Evolutionary conservation across 2,113 vertebrate species (phyloP).

Genomic region (Trichomycterus rosablanca): DNA sequence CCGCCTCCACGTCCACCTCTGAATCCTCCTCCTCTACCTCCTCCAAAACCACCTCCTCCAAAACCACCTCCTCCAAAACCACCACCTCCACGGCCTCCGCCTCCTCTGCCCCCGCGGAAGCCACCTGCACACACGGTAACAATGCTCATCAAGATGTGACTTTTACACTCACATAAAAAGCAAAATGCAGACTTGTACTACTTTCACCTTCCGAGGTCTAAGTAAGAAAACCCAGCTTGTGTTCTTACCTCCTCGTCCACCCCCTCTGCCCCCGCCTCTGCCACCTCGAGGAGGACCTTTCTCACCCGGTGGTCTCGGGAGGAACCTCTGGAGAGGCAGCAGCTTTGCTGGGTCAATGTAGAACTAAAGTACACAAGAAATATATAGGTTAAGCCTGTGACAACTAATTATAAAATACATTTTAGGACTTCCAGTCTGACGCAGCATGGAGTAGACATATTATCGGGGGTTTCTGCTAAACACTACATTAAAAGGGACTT

Average conservation of each 20-base stretch:
- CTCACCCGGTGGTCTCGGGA: constrained; percentile 90
- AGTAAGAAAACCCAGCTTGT: background rate
- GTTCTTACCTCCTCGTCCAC: constrained; percentile 68
- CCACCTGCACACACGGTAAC: constrained; percentile 59
- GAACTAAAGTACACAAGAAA: constrained; percentile 69
- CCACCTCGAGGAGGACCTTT: constrained; percentile 85
- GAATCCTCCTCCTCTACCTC: constrained; percentile 69
- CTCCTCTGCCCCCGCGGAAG: constrained; percentile 64
- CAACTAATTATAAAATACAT: too few relatives aligned
- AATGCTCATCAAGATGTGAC: background rate
- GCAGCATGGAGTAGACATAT: too few relatives aligned
- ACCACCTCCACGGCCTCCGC: constrained; percentile 64
- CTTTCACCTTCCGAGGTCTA: too few relatives aligned
- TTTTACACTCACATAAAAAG: too few relatives aligned
- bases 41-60: constrained; percentile 72
- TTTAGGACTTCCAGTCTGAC: too few relatives aligned
- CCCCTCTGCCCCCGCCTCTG: constrained; percentile 76
- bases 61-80: constrained; percentile 58
- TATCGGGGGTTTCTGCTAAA: too few relatives aligned
- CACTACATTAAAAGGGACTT: too few relatives aligned
- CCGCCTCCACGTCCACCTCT: constrained; percentile 68
- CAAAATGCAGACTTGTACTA: too few relatives aligned
- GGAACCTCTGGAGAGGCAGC: constrained; percentile 89
- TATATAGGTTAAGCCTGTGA: too few relatives aligned
- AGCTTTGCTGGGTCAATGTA: constrained; percentile 95